phyloP scores from a whole-genome alignment of 2,113 vertebrate species.

The Zosterops japonicus region DNA sequence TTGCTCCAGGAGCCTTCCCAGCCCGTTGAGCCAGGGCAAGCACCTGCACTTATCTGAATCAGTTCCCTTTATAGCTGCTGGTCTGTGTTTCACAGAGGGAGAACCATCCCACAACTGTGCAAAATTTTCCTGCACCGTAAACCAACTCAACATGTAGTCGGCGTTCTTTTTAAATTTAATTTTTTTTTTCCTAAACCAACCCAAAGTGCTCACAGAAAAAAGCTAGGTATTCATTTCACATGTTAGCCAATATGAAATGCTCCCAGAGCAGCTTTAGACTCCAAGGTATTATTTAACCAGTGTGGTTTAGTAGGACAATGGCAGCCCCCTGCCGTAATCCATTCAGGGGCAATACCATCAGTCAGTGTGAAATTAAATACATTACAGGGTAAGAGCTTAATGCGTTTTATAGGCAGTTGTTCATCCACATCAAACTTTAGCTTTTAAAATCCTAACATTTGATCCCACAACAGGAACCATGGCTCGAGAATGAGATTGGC shows the following conservation, averaged over 20 bases:
- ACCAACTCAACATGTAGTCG: background rate
- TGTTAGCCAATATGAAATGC: slow-evolving; percentile 63
- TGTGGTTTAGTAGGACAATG: slow-evolving; percentile 76
- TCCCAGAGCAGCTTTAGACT: slow-evolving; percentile 67
- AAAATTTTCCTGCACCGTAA: background rate
- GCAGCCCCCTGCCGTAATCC: slow-evolving; percentile 77
- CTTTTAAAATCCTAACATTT: slow-evolving; percentile 91
- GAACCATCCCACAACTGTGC: background rate
- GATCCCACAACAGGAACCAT: slow-evolving; percentile 85
- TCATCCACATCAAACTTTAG: slow-evolving; percentile 94
- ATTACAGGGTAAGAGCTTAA: slow-evolving; percentile 90
- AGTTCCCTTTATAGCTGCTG: background rate
- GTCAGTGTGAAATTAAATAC: slow-evolving; percentile 98
- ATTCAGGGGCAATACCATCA: slow-evolving; percentile 87
- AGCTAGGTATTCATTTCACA: slow-evolving; percentile 70
- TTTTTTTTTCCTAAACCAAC: slow-evolving; percentile 11
- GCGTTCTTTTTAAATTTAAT: background rate
- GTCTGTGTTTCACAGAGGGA: background rate
- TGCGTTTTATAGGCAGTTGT: slow-evolving; percentile 93
- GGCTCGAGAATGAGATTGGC: slow-evolving; percentile 72
- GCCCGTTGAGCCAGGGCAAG: background rate
- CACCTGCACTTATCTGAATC: background rate
- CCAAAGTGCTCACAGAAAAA: slow-evolving; percentile 59
- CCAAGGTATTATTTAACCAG: slow-evolving; percentile 75
- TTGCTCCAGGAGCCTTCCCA: background rate